Conservation (phyloP, 2,113 vertebrate species). For the Dasyurus viverrinus region DNA sequence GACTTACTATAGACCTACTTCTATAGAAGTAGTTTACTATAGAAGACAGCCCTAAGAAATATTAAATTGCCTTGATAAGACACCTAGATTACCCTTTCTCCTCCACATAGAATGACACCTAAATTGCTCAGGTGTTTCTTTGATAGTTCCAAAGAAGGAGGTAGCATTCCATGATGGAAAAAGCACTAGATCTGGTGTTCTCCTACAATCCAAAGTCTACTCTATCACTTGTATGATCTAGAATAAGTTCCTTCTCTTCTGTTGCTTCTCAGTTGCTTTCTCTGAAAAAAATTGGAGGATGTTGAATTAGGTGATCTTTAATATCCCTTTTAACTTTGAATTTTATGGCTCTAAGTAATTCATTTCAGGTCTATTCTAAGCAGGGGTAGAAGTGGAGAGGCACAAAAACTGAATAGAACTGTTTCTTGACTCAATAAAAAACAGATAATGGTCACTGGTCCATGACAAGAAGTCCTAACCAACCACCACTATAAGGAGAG, state of each 20-base stretch:
- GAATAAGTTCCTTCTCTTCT: background rate
- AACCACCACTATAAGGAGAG: background rate
- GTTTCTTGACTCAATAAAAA: background rate
- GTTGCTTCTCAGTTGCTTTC: background rate
- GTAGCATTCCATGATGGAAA: background rate
- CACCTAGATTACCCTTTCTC: fast-evolving
- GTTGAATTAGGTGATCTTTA: background rate
- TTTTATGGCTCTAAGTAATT: background rate
- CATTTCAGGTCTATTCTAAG: background rate
- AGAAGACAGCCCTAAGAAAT: background rate
- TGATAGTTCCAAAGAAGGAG: background rate
- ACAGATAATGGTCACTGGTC: background rate
- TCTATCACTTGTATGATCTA: background rate
- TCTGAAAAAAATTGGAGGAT: background rate
- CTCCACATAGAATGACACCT: background rate
- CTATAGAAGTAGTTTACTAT: background rate
- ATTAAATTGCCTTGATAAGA: background rate
- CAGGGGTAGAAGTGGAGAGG: fast-evolving
- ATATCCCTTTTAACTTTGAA: background rate
- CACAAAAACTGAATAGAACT: too few relatives aligned
- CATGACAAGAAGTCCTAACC: background rate
- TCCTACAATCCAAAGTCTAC: background rate
- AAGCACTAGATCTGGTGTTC: background rate
- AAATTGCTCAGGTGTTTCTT: background rate
- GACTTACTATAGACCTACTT: background rate